Base-by-base conservation (phyloP, 2,113 vertebrate genomes). In the Solenodon paradoxus region DNA sequence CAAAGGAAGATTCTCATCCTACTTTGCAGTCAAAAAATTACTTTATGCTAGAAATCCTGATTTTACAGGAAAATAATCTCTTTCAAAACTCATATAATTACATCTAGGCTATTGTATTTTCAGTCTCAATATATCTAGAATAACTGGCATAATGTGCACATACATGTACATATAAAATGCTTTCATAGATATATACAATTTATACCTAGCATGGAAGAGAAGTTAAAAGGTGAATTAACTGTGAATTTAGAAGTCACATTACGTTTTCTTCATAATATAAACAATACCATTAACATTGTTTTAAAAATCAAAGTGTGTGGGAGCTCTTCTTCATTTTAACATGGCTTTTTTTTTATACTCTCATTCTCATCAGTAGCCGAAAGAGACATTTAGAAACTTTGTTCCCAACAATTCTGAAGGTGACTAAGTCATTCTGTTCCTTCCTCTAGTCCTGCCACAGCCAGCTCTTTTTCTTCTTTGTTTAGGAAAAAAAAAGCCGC, bases 161-260 rank as follows among this genome's bases (percentile, higher is more conserved):
- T n/a, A n/a, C n/a, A n/a, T n/a, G n/a, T n/a, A n/a, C n/a, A n/a
- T n/a, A n/a, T n/a, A 94, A 96, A 94, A 74, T 3, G 78, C 40
- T 92, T 93, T 75, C 55, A 51, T 10, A 89, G 79, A 82, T 79
- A 75, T 83, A 79, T n/a, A 64, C 11, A 64, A 90, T 94, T 84
- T 81, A 88, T 51, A 69, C n/a, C 35, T 47, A 78, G 3, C 20
- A 61, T 51, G 19, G 45, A 64, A 68, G 45, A 74, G 17, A n/a
- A n/a, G n/a, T n/a, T n/a, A n/a, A n/a, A 74, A 74, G 13, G 42
- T 75, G 42, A 92, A 89, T 9, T 84, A 94, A 9, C 30, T 75
- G 5, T 79, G n/a, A n/a, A 59, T 55, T 72, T 88, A 64, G 72
- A 75, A 68, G 30, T 72, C 90, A 35, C 30, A 75, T 28, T 40